These are phyloP conservation scores for Branchinecta lynchi DNA, from an alignment of 1,140 invertebrate genomes.

Conservation along the genomic window DNA sequence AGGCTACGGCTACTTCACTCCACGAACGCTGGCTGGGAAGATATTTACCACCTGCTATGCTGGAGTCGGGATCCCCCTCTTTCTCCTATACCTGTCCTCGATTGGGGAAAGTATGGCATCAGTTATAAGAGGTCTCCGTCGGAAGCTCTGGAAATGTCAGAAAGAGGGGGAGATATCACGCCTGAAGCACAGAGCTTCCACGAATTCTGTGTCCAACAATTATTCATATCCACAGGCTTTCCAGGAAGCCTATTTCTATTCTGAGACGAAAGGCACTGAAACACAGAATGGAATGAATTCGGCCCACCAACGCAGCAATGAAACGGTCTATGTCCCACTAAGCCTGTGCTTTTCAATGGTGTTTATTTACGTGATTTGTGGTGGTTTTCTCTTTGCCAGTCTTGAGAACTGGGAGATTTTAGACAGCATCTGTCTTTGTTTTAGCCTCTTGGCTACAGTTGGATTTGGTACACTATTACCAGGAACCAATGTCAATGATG, in stretches of 20 bases:
- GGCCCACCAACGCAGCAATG: not conserved
- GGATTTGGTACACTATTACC: not conserved
- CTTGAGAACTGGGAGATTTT: not conserved
- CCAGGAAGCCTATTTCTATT: not conserved
- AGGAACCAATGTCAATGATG: not conserved
- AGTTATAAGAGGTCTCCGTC: not conserved
- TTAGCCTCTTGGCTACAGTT: not conserved
- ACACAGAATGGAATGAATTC: not conserved
- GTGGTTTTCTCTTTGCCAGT: constrained; percentile 3
- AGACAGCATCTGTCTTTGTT: constrained; percentile 3
- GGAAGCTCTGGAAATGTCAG: not conserved
- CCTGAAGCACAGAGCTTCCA: not conserved
- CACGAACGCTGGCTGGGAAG: constrained; percentile 55
- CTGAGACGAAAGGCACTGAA: not conserved
- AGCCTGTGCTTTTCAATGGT: not conserved
- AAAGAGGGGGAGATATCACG: not conserved
- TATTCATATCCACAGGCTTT: not conserved
- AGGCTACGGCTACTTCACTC: constrained; percentile 79
- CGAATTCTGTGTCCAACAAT: not conserved
- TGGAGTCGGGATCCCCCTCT: constrained; percentile 73
- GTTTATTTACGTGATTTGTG: not conserved
- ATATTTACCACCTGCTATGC: constrained; percentile 76
- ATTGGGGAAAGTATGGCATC: constrained; percentile 64
- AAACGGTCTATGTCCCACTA: not conserved
- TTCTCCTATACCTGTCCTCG: constrained; percentile 68